Conservation (phyloP, 2,113 vertebrate species). For the Gallinago undulata region DNA sequence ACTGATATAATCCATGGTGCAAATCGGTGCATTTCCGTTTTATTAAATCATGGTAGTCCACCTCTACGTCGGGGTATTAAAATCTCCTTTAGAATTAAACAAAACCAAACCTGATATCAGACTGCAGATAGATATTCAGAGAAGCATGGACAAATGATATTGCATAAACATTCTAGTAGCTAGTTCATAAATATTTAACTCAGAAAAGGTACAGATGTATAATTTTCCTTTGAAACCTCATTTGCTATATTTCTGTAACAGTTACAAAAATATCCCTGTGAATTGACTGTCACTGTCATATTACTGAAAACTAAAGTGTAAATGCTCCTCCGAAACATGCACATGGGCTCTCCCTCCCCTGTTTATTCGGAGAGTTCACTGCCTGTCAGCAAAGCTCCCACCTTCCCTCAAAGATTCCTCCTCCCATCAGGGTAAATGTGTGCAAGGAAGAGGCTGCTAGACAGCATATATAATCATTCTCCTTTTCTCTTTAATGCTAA, state of each 20-base stretch:
- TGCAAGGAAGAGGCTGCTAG: not conserved
- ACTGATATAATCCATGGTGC: not conserved
- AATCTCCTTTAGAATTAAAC: not conserved
- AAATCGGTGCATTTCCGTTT: not conserved
- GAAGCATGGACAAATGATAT: not conserved
- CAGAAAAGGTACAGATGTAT: not conserved
- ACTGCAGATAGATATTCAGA: not conserved
- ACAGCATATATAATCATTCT: not conserved
- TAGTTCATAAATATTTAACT: constrained; percentile 4
- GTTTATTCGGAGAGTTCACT: not conserved
- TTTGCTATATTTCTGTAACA: not conserved
- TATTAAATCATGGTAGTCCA: not conserved
- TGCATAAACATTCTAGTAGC: not conserved
- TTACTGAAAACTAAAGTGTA: not conserved
- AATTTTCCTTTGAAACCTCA: not conserved
- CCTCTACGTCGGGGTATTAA: not conserved
- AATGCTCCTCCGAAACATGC: not conserved
- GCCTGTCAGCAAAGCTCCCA: not conserved
- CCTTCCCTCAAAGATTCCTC: not conserved
- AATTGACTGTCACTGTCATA: not conserved
- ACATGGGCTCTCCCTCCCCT: not conserved
- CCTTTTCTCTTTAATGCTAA: not conserved
- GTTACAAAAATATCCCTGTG: constrained; percentile 15
- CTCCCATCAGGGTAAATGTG: not conserved
- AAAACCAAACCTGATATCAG: not conserved